Evolutionary conservation across 1,140 invertebrate genomes (phyloP).

Genomic region (Apocrypta bakeri): DNA sequence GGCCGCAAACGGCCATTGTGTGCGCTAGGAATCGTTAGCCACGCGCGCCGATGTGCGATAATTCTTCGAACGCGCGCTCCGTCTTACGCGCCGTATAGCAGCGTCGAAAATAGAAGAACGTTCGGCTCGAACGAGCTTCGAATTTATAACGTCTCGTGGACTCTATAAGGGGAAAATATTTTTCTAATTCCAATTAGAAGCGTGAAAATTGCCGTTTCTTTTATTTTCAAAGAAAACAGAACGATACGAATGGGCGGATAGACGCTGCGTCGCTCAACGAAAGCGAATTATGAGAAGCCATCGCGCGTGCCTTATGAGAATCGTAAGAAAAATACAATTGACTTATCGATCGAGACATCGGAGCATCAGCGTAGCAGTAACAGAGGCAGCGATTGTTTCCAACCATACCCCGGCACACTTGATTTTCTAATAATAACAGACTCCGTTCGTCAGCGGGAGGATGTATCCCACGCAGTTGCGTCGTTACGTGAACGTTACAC

Average conservation of each 20-base stretch:
- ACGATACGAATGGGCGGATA: too few relatives aligned
- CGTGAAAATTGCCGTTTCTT: neutral
- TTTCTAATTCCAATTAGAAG: constrained; percentile 44
- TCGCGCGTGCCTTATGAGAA: neutral
- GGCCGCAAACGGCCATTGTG: constrained; percentile 43
- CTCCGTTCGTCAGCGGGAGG: neutral
- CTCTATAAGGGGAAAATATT: constrained; percentile 25
- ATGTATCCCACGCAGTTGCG: constrained; percentile 37
- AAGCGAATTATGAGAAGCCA: neutral
- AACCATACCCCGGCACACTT: constrained; percentile 18
- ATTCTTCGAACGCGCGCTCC: constrained; percentile 2
- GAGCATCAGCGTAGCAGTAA: neutral
- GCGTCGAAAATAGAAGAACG: constrained; percentile 45
- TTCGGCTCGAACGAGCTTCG: constrained; percentile 12
- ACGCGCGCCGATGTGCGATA: constrained; percentile 29
- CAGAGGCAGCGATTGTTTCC: constrained; percentile 38
- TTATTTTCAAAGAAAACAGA: constrained; percentile 35
- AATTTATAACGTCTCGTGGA: constrained; percentile 11
- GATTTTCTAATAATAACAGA: constrained; percentile 48
- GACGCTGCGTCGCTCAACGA: neutral
- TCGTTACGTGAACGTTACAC: constrained; percentile 19
- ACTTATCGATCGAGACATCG: constrained; percentile 46
- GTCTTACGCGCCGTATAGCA: neutral
- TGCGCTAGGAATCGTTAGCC: constrained; percentile 12
- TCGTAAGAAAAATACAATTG: neutral